Base-by-base conservation (phyloP, 2,113 vertebrate species). In the Helogale parvula region DNA sequence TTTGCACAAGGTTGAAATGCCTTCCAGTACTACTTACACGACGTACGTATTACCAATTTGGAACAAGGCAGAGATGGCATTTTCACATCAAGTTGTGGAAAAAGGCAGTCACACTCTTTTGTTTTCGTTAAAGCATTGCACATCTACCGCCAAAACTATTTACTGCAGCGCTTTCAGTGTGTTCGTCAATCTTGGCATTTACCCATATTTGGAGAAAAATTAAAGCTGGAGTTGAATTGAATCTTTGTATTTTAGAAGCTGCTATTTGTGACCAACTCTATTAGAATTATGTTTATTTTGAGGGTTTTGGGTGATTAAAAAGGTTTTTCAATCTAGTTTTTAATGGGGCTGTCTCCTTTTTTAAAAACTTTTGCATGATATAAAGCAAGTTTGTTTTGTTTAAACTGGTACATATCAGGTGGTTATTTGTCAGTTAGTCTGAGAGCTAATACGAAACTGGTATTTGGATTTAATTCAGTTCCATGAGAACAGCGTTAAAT, bases 391-490 rank as follows among this genome's bases (percentile, higher is more conserved):
- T 83, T 45, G n/a, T 91, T 89, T 27, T 65, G 94, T 86, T 47
- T 87, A 93, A 96, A 50, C 60, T 95, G 65, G 57, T 89, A 82
- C 96, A 33, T 98, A 96, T 98, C 95, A 96, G 90, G 95, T 98
- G 96, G 87, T 98, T 98, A 97, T 98, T 98, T 98, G 72, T 98
- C 98, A 98, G 97, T 98, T 97, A 96, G 95, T 98, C 97, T 88
- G 96, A 98, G 94, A 94, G 96, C 96, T 98, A 96, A 98, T 98
- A 97, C 98, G 96, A 98, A 98, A 82, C 84, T 68, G 80, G 60
- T 96, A 19, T 97, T 98, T 98, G 97, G 98, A 93, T 98, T 98
- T 97, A 97, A 98, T 97, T 98, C 2, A 0, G 72, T 98, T 97
- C 97, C 96, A 98, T 98, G 98, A 98, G 95, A 94, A 97, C 96